Conservation (phyloP, 1,140 invertebrate genomes). For the Arctopsyche grandis region DNA sequence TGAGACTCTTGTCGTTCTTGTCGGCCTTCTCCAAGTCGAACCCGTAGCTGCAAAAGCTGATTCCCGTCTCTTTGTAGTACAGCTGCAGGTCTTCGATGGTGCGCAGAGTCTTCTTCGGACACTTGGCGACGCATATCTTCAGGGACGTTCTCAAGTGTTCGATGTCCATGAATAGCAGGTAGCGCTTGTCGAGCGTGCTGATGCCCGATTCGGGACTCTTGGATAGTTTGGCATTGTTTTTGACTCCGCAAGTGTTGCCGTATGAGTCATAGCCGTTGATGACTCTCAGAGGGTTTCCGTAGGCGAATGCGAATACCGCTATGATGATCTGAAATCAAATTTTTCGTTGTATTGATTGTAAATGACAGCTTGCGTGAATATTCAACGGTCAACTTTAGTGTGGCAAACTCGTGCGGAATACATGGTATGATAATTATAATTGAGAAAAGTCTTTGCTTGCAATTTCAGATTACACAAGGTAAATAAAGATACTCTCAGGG, state of each 20-base stretch:
- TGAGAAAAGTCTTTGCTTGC: too few species aligned
- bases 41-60: slow-evolving; percentile 80
- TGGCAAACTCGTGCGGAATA: too few species aligned
- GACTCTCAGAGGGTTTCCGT: slow-evolving; percentile 87
- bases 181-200: slow-evolving; percentile 83
- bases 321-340: slow-evolving; percentile 76
- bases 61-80: slow-evolving; percentile 80
- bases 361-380: slow-evolving; percentile 44
- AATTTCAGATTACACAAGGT: too few species aligned
- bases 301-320: slow-evolving; percentile 87
- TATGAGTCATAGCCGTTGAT: slow-evolving; percentile 95
- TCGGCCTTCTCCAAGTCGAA: slow-evolving; percentile 67
- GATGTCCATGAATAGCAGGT: slow-evolving; percentile 86
- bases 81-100: slow-evolving; percentile 74
- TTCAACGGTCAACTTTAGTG: slow-evolving; percentile 54
- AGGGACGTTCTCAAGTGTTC: slow-evolving; percentile 78
- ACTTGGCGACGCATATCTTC: slow-evolving; percentile 90
- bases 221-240: slow-evolving; percentile 78
- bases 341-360: not conserved
- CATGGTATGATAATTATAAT: too few species aligned
- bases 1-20: slow-evolving; percentile 61
- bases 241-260: slow-evolving; percentile 93
- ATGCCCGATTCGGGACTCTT: slow-evolving; percentile 81
- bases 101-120: slow-evolving; percentile 76
- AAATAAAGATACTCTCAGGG: too few species aligned